Evolutionary conservation across 2,888 invertebrate species (phyloP).

Genomic region (Drosophila imparisetae): DNA sequence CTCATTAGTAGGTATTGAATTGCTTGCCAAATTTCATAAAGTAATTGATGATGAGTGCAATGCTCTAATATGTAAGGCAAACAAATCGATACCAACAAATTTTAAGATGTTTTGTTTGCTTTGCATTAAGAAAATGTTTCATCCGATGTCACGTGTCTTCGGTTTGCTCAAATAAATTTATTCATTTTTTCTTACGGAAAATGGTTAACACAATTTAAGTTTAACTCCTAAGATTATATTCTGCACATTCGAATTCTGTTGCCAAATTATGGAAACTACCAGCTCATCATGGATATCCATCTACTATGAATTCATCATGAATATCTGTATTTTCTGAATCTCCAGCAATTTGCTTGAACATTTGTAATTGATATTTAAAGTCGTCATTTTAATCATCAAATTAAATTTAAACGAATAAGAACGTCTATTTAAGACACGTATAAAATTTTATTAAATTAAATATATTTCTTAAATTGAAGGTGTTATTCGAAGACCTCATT

Average conservation of each 20-base stretch:
- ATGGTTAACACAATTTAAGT: not conserved
- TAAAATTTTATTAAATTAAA: not conserved
- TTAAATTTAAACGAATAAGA: not conserved
- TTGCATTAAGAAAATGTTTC: constrained; percentile 35
- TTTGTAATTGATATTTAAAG: not conserved
- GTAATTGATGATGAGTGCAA: constrained; percentile 37
- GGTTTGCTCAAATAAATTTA: not conserved
- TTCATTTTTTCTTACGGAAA: not conserved
- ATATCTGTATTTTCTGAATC: not conserved
- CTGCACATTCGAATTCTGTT: not conserved
- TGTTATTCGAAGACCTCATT: not conserved
- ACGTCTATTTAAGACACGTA: not conserved
- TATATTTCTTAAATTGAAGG: not conserved
- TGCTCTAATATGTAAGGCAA: constrained; percentile 64
- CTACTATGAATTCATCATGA: not conserved
- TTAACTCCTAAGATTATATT: not conserved
- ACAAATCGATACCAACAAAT: constrained; percentile 48
- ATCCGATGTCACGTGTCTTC: constrained; percentile 34
- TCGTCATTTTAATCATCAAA: not conserved
- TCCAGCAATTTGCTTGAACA: not conserved
- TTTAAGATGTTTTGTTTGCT: constrained; percentile 32
- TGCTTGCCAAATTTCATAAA: constrained; percentile 64
- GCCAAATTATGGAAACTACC: not conserved
- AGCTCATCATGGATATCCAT: too few relatives aligned
- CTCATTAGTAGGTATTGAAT: constrained; percentile 81